phyloP scores from a whole-genome alignment of 2,797 vertebrate species.

The Gymnodraco acuticeps region DNA sequence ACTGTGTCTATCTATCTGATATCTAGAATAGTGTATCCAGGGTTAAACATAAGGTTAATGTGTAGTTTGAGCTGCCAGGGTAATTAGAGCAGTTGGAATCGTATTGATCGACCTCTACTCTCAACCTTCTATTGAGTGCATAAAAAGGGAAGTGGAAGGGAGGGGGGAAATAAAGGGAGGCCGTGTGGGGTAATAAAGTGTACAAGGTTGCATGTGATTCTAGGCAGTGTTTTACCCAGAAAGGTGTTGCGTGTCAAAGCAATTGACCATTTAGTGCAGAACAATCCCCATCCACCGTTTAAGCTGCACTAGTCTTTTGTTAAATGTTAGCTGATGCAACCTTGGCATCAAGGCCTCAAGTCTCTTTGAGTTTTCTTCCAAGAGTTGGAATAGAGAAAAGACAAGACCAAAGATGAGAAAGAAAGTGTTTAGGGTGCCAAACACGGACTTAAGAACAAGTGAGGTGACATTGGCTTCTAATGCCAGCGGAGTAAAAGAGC shows the following conservation, averaged over 20 bases:
- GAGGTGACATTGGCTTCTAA: constrained; percentile 34
- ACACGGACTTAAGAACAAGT: constrained; percentile 32
- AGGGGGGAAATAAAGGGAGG: constrained; percentile 13
- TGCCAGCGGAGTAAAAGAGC: constrained; percentile 33
- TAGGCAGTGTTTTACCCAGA: constrained; percentile 14
- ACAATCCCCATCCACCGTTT: constrained; percentile 36
- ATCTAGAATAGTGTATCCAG: constrained; percentile 22
- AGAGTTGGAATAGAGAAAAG: constrained; percentile 21
- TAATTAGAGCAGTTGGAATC: constrained; percentile 76
- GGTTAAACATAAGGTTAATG: constrained; percentile 62
- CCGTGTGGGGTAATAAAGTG: constrained; percentile 24
- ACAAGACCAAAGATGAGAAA: constrained; percentile 25
- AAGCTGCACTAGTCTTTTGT: constrained; percentile 35
- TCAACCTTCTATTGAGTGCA: constrained; percentile 59
- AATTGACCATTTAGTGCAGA: constrained; percentile 54
- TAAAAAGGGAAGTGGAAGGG: constrained; percentile 51
- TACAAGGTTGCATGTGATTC: constrained; percentile 35
- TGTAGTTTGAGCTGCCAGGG: constrained; percentile 47
- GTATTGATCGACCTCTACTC: constrained; percentile 69
- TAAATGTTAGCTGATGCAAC: constrained; percentile 25
- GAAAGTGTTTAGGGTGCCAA: constrained; percentile 41
- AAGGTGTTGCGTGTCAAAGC: constrained; percentile 39
- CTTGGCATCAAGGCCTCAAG: constrained; percentile 9
- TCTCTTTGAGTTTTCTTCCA: constrained; percentile 14
- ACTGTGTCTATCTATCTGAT: constrained; percentile 10